Base-by-base conservation (phyloP, 1,140 invertebrate species). In the Drosophila dunni region DNA sequence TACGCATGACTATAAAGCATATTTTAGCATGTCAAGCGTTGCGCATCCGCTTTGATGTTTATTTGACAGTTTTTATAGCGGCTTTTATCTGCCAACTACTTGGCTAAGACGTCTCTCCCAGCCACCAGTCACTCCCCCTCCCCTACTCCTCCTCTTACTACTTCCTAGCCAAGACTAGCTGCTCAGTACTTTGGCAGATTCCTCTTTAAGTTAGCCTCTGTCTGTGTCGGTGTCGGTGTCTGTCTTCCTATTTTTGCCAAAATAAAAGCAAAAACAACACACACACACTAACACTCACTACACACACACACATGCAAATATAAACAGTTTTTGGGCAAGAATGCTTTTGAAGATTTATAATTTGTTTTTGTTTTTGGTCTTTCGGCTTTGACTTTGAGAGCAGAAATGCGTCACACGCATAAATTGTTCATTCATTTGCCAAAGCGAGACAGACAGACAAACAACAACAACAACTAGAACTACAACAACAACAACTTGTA, bases 21-120 rank as follows among this genome's bases (percentile, higher is more conserved):
- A 86, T 90, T 90, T 90, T 86, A 90, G 85, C 86, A 90, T 90
- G 86, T 90, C 86, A 90, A 90, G 81, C 83, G 83, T 86, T 86
- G 83, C 86, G 86, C 86, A 90, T 90, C 86, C 86, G 82, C 86
- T 90, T 90, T 90, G 86, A 90, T 90, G 86, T 90, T 86, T 90
- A 90, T 90, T 90, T 90, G 86, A 90, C 86, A 90, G 86, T 86
- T 90, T 90, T 90, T 86, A 90, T 90, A 86, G 88, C 79, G 74
- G 86, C 86, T 90, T 90, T 90, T 90, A 90, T 90, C 86, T 90
- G 77, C 82, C 81, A 84, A 89, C 84, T 88, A 86, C 83, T 86
- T 88, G 82, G 71, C 75, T 68, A 75, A 66, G 61, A 70, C 42
- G 17, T 24, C 20, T 33, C 51, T 15, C 34, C 10, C 13, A 45